Percentiles rank a stretch among this genome's conserved stretches.
Evolutionary conservation across 2,888 invertebrate species (phyloP).

Genomic region (Drosophila ustulata): DNA sequence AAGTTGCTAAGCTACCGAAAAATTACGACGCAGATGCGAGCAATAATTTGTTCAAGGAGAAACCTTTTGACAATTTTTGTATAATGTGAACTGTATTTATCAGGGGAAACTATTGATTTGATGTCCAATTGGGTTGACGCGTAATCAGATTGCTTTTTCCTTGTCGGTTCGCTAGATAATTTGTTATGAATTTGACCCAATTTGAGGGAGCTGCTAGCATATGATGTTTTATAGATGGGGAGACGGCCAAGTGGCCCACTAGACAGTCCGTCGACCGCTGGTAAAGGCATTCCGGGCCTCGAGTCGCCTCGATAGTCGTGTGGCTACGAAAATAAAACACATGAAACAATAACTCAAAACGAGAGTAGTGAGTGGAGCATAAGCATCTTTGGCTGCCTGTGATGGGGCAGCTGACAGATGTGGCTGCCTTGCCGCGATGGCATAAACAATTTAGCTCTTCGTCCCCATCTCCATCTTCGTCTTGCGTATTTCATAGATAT

Average conservation of each 20-base stretch:
- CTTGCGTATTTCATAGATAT: constrained; percentile 36
- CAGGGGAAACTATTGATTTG: not conserved
- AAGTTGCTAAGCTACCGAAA: constrained; percentile 1
- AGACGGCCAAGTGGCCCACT: constrained; percentile 57
- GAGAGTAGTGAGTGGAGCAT: constrained; percentile 34
- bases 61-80: not conserved
- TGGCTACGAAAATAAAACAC: constrained; percentile 50
- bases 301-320: constrained; percentile 18
- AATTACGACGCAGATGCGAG: not conserved
- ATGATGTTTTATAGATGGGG: constrained; percentile 10
- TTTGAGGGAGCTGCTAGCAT: constrained; percentile 26
- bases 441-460: constrained; percentile 47
- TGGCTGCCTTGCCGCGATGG: constrained; percentile 34
- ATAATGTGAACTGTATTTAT: not conserved
- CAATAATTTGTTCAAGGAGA: not conserved
- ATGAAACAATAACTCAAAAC: constrained; percentile 74
- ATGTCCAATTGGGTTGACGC: constrained; percentile 7
- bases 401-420: constrained; percentile 77
- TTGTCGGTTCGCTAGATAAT: constrained; percentile 15
- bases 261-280: constrained; percentile 68
- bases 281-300: constrained; percentile 58
- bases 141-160: not conserved
- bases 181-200: constrained; percentile 56
- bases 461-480: constrained; percentile 6
- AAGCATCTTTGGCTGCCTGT: constrained; percentile 52